A percentile compares a stretch with the other conserved stretches of the same genome.
phyloP scores from a whole-genome alignment of 2,888 invertebrate species.

The Zygothrica quintamaculata region DNA sequence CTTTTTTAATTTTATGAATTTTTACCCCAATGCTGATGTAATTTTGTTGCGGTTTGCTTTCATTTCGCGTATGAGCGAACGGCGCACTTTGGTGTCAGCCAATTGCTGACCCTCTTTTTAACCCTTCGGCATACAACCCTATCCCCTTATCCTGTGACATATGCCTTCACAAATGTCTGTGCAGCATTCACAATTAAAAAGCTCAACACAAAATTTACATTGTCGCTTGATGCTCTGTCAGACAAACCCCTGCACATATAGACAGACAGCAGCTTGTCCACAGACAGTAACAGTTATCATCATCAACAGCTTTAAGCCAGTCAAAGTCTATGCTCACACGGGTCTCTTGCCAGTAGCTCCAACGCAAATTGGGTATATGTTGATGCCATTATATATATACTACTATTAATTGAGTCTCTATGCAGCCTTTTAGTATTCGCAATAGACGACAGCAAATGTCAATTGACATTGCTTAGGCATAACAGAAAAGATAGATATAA shows the following conservation, averaged over 20 bases:
- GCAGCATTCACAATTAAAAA: conserved; percentile 75
- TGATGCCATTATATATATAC: too few species aligned
- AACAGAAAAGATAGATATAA: too few species aligned
- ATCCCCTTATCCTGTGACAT: background rate
- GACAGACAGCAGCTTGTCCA: conserved; percentile 29
- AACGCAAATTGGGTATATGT: background rate
- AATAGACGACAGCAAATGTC: too few species aligned
- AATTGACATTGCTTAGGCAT: too few species aligned
- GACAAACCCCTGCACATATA: conserved; percentile 38
- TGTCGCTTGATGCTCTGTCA: conserved; percentile 69
- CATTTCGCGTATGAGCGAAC: conserved; percentile 75
- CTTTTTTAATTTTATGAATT: conserved; percentile 60
- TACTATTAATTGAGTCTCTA: background rate
- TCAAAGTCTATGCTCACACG: conserved; percentile 18
- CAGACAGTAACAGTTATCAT: conserved; percentile 38
- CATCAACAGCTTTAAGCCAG: conserved; percentile 37
- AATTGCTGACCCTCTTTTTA: background rate
- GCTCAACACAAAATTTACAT: conserved; percentile 81
- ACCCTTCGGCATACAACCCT: too few species aligned
- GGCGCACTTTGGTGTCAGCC: conserved; percentile 22
- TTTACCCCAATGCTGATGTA: conserved; percentile 26
- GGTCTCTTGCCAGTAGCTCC: too few species aligned
- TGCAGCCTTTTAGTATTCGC: too few species aligned
- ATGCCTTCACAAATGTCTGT: conserved; percentile 6
- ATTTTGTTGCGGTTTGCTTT: conserved; percentile 72